Conservation (phyloP, 2,113 vertebrate species). For the Casuarius casuarius region DNA sequence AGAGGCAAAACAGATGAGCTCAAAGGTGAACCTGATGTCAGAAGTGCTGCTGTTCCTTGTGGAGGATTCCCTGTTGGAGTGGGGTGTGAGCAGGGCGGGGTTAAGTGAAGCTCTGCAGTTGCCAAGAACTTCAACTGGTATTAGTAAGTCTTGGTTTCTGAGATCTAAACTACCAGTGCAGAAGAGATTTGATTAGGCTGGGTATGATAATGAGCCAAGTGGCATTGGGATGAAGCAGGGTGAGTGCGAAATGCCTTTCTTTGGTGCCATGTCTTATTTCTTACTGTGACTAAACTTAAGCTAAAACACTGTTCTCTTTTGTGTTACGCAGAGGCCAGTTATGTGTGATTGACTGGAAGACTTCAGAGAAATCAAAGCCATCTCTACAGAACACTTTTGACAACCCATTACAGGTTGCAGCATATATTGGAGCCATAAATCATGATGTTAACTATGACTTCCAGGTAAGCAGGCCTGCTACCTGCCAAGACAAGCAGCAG, state of each 20-base stretch:
- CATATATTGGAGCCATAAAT: conserved; percentile 93
- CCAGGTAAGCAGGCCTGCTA: conserved; percentile 81
- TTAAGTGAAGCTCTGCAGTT: not conserved
- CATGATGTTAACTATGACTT: conserved; percentile 90
- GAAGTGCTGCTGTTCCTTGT: not conserved
- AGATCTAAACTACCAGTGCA: not conserved
- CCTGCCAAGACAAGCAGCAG: not conserved
- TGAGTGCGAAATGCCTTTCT: not conserved
- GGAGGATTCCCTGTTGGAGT: not conserved
- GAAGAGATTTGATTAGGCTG: not conserved
- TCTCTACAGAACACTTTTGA: conserved; percentile 89
- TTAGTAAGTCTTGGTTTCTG: not conserved
- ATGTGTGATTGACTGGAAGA: conserved; percentile 98
- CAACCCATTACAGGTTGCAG: conserved; percentile 93
- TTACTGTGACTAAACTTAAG: not conserved
- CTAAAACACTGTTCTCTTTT: not conserved
- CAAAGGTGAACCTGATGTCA: not conserved
- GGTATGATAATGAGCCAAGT: not conserved
- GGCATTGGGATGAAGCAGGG: not conserved
- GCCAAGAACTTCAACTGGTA: not conserved
- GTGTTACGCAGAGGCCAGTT: conserved; percentile 82
- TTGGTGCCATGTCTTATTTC: not conserved
- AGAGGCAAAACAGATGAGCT: not conserved
- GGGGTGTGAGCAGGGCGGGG: not conserved
- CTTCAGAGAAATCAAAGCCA: conserved; percentile 93